These are phyloP conservation scores for Mactra quadrangularis DNA, from an alignment of 1,140 invertebrate species.

Conservation along the genomic window DNA sequence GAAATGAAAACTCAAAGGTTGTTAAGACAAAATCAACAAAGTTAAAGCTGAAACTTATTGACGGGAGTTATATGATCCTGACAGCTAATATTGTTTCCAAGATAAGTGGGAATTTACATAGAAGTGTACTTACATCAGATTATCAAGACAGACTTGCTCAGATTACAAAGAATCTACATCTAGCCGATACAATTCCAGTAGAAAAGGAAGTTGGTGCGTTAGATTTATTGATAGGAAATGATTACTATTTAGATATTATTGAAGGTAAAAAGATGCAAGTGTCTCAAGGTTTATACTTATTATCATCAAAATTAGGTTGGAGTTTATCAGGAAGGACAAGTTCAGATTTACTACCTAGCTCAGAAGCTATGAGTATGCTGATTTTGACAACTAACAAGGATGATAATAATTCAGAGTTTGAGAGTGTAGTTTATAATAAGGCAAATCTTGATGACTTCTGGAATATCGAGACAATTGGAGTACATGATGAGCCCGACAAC, in stretches of 20 bases:
- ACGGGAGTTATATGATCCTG: background rate
- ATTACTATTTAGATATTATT: slow-evolving; percentile 17
- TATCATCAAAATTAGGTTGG: slow-evolving; percentile 14
- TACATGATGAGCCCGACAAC: background rate
- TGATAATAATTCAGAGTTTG: background rate
- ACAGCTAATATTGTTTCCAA: slow-evolving; percentile 5
- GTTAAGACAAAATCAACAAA: background rate
- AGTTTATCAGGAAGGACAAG: background rate
- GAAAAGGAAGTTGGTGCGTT: background rate
- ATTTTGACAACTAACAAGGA: background rate
- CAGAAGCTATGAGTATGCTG: background rate
- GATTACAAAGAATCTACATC: background rate
- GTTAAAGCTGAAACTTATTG: background rate
- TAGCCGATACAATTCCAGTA: background rate
- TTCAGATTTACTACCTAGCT: background rate
- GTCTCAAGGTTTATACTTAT: background rate
- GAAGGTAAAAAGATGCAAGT: slow-evolving; percentile 4
- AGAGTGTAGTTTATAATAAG: background rate
- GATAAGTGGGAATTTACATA: background rate
- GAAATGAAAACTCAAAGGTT: background rate
- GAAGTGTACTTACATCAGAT: background rate
- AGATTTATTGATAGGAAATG: slow-evolving; percentile 9
- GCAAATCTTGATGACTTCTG: slow-evolving; percentile 29
- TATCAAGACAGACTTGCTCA: background rate
- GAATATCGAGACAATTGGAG: slow-evolving; percentile 32